Evolutionary conservation across 2,113 vertebrate genomes (phyloP).

Genomic region (Alces alces): DNA sequence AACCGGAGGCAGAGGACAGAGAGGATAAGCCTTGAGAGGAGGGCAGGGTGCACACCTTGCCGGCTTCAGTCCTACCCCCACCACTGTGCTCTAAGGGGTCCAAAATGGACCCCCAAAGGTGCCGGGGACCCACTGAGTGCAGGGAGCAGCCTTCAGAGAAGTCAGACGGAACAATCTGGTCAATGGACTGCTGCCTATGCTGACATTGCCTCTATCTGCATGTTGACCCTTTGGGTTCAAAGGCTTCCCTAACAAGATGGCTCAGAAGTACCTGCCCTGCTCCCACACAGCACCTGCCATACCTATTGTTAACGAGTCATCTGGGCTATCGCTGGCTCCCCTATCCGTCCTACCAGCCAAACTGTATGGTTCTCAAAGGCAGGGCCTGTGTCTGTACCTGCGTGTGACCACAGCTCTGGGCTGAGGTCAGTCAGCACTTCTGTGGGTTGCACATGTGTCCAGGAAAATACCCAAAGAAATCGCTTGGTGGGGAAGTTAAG

Average conservation of each 20-base stretch:
- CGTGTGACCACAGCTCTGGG: not conserved
- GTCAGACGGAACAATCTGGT: not conserved
- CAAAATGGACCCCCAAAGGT: not conserved
- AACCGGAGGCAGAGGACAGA: not conserved
- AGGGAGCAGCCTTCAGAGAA: not conserved
- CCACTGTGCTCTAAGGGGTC: not conserved
- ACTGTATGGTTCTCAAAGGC: not conserved
- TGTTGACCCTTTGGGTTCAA: not conserved
- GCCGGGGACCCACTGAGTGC: not conserved
- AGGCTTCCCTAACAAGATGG: not conserved
- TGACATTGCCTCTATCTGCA: not conserved
- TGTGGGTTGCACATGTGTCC: not conserved
- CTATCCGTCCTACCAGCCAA: not conserved
- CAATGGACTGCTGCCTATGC: not conserved
- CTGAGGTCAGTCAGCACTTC: not conserved
- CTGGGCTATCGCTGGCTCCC: not conserved
- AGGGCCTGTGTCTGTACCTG: not conserved
- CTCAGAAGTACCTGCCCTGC: not conserved
- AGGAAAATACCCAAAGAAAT: not conserved
- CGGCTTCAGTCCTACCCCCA: not conserved
- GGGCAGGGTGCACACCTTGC: accelerated
- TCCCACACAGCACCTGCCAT: not conserved
- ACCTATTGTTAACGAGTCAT: not conserved
- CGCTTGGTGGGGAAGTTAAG: not conserved
- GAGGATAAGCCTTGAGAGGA: not conserved